Evolutionary conservation across 2,113 vertebrate species (phyloP).

Genomic region (Phasianus colchicus): DNA sequence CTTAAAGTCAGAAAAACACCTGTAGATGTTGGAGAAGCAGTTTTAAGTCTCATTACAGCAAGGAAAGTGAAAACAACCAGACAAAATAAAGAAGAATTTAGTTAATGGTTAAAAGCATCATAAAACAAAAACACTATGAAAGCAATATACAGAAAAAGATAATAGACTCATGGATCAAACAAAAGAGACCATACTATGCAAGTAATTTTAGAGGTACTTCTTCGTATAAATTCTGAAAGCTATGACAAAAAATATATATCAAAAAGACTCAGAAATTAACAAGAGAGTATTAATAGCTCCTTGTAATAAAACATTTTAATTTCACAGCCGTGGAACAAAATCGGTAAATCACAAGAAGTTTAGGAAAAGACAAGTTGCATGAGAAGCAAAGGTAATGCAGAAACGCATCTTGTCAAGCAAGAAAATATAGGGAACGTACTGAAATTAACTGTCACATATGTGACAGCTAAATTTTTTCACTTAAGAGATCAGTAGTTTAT

Average conservation of each 20-base stretch:
- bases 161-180: neutral
- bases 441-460: neutral
- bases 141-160: neutral
- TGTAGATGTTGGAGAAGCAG: neutral
- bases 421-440: neutral
- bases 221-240: neutral
- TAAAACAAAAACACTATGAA: neutral
- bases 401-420: neutral
- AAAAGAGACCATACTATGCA: neutral
- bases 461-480: neutral
- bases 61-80: neutral
- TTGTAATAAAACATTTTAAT: neutral
- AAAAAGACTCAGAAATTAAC: neutral
- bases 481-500: rapidly evolving
- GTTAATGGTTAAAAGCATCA: neutral
- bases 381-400: neutral
- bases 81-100: neutral
- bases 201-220: neutral
- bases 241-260: neutral
- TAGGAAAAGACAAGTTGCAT: neutral
- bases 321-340: neutral
- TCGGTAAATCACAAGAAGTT: neutral
- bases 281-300: neutral
- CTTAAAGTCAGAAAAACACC: neutral
- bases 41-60: rapidly evolving